phyloP scores from a whole-genome alignment of 92 coral and sea anemone species.

The Paramuricea clavata region DNA sequence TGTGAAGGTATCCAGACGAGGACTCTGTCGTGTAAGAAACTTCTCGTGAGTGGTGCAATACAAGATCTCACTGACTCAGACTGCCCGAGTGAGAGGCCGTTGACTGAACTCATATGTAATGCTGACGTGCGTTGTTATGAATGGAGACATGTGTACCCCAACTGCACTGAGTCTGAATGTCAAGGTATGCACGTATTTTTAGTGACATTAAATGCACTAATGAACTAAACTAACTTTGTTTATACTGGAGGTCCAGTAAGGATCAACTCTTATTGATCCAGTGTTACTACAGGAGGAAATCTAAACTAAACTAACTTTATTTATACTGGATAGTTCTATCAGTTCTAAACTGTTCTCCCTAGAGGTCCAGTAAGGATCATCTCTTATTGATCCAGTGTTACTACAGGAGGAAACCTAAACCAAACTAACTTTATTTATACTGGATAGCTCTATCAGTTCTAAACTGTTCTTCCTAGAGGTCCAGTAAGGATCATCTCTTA shows the following conservation, averaged over 20 bases:
- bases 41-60: not conserved
- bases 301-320: too few species aligned
- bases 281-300: too few species aligned
- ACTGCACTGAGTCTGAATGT: conserved; percentile 28
- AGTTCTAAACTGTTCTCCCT: too few species aligned
- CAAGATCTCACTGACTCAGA: conserved; percentile 6
- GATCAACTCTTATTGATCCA: too few species aligned
- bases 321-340: too few species aligned
- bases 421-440: too few species aligned
- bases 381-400: too few species aligned
- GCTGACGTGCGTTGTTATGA: not conserved
- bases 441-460: too few species aligned
- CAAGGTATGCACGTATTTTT: not conserved
- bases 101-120: conserved; percentile 36
- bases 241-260: not conserved
- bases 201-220: not conserved
- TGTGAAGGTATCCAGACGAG: conserved; percentile 34
- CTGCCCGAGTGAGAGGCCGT: conserved; percentile 26
- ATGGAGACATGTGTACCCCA: conserved; percentile 40
- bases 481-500: too few species aligned
- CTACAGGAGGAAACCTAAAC: too few species aligned
- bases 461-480: too few species aligned
- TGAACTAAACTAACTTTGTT: not conserved
- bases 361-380: too few species aligned
- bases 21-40: conserved; percentile 19